phyloP scores from a whole-genome alignment of 2,888 invertebrate genomes.

The Melolontha melolontha region DNA sequence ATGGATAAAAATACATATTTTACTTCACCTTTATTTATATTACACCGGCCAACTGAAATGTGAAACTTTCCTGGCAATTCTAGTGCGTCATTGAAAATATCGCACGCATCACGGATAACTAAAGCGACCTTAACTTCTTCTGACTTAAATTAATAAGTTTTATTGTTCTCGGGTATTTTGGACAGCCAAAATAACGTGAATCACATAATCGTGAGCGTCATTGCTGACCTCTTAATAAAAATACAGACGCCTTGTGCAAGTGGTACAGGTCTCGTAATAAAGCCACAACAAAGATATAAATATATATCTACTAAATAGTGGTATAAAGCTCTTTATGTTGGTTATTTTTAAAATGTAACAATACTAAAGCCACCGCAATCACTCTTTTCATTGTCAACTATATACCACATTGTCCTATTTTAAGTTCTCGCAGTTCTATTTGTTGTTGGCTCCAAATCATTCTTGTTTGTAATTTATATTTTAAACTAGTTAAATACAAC shows the following conservation, averaged over 20 bases:
- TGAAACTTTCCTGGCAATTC: neutral
- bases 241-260: slow-evolving; percentile 30
- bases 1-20: neutral
- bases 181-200: slow-evolving; percentile 32
- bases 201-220: slow-evolving; percentile 23
- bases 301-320: slow-evolving; percentile 3
- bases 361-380: slow-evolving; percentile 1
- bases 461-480: too few relatives aligned
- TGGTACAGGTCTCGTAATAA: slow-evolving; percentile 10
- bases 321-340: slow-evolving; percentile 14
- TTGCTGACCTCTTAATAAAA: slow-evolving; percentile 35
- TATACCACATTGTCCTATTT: too few relatives aligned
- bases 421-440: too few relatives aligned
- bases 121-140: neutral
- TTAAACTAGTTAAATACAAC: too few relatives aligned
- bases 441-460: too few relatives aligned
- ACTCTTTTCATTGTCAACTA: neutral
- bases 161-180: slow-evolving; percentile 36
- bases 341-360: slow-evolving; percentile 26
- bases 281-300: neutral
- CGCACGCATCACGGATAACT: neutral
- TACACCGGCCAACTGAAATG: neutral
- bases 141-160: slow-evolving; percentile 28
- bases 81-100: neutral
- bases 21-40: neutral